Evolutionary conservation across 2,888 invertebrate species (phyloP).

Genomic region (Zaprionus lineosus): DNA sequence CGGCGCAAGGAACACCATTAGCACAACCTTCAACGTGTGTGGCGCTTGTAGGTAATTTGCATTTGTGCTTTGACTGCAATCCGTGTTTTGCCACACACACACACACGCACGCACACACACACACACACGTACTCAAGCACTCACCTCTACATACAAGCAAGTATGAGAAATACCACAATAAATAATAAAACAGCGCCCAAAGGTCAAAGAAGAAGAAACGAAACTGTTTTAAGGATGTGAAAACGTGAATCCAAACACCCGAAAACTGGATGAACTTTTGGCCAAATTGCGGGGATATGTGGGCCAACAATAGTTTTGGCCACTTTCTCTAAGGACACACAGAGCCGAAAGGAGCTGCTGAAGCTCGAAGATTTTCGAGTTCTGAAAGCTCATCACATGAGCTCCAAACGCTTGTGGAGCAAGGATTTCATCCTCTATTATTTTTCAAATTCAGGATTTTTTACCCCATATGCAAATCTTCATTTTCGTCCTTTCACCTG

Average conservation of each 20-base stretch:
- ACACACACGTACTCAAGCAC: neutral
- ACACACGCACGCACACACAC: neutral
- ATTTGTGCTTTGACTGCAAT: constrained; percentile 40
- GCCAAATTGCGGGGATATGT: too few relatives aligned
- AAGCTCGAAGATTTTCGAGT: too few relatives aligned
- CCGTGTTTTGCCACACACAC: constrained; percentile 14
- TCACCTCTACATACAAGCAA: neutral
- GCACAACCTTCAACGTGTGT: constrained; percentile 1
- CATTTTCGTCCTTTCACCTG: too few relatives aligned
- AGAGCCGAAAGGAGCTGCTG: too few relatives aligned
- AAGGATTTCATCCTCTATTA: too few relatives aligned
- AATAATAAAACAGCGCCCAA: constrained; percentile 29
- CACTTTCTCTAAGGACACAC: too few relatives aligned
- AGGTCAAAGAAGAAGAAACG: constrained; percentile 36
- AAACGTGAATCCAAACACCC: constrained; percentile 13
- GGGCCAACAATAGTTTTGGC: too few relatives aligned
- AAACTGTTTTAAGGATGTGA: constrained; percentile 22
- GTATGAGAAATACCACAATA: neutral
- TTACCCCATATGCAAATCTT: too few relatives aligned
- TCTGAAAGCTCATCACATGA: too few relatives aligned
- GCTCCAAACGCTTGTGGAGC: too few relatives aligned
- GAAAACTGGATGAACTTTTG: too few relatives aligned
- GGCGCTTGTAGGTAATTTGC: constrained; percentile 42
- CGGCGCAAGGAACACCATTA: neutral
- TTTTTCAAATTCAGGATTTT: too few relatives aligned